Conservation (phyloP, 2,888 invertebrate species). For the Myathropa florea region DNA sequence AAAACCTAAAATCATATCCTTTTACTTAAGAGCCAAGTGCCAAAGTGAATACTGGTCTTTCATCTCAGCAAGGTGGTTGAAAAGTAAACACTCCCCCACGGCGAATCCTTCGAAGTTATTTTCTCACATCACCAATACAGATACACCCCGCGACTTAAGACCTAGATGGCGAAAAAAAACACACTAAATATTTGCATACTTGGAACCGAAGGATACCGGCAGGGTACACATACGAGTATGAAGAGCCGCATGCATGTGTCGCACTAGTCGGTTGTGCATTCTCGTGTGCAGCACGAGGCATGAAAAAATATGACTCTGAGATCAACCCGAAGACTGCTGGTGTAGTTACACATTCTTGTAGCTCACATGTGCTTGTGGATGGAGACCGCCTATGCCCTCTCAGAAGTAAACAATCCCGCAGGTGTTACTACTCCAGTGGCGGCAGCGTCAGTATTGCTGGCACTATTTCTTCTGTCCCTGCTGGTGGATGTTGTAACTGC, state of each 20-base stretch:
- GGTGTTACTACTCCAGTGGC: slow-evolving; percentile 18
- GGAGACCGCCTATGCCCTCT: slow-evolving; percentile 40
- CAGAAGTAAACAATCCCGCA: slow-evolving; percentile 43
- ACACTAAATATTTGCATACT: slow-evolving; percentile 24
- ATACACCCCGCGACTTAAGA: slow-evolving; percentile 4
- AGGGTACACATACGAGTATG: not conserved
- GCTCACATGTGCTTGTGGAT: slow-evolving; percentile 9
- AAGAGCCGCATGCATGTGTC: not conserved
- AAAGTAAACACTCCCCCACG: not conserved
- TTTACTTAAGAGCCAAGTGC: slow-evolving; percentile 47
- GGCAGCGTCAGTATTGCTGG: not conserved
- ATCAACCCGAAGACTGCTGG: slow-evolving; percentile 23
- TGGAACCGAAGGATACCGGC: not conserved
- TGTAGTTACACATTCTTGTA: slow-evolving; percentile 40
- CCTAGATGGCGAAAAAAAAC: not conserved
- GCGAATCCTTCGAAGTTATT: slow-evolving; percentile 36
- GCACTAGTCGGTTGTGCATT: not conserved
- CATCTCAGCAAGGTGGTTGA: slow-evolving; percentile 2
- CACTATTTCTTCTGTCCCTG: not conserved
- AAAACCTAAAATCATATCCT: slow-evolving; percentile 55
- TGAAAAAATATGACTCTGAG: not conserved
- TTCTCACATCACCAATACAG: slow-evolving; percentile 17
- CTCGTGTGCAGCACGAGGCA: not conserved
- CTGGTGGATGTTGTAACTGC: slow-evolving; percentile 6
- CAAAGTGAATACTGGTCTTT: slow-evolving; percentile 25